These are phyloP conservation scores for Neodiprion virginianus DNA, from an alignment of 1,140 invertebrate genomes.

Conservation along the genomic window DNA sequence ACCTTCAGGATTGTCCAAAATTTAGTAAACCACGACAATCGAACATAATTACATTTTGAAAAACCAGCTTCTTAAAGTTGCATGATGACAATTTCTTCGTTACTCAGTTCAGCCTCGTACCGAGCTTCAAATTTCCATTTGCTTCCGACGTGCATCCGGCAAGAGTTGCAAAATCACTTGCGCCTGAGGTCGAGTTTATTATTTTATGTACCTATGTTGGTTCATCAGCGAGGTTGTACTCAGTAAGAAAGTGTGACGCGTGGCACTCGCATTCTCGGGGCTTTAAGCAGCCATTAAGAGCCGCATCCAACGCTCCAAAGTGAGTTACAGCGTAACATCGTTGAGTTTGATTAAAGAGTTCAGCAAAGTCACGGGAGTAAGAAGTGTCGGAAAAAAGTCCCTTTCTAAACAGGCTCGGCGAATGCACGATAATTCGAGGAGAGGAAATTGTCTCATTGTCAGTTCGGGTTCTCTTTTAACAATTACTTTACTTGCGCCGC, in stretches of 20 bases:
- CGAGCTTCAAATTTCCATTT: background rate
- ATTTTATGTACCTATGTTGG: too few species aligned
- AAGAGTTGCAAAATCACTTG: too few species aligned
- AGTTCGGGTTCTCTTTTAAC: background rate
- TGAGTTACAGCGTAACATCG: background rate
- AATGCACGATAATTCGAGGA: background rate
- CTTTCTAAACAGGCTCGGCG: background rate
- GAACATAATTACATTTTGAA: too few species aligned
- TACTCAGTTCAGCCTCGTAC: background rate
- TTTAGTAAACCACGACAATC: too few species aligned
- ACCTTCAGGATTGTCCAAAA: too few species aligned
- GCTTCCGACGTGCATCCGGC: background rate
- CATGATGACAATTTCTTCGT: too few species aligned
- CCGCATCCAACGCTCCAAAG: background rate
- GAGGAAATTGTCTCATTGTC: background rate
- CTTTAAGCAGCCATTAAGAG: background rate
- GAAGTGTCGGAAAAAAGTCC: background rate
- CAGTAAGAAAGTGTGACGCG: too few species aligned
- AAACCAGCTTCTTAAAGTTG: too few species aligned
- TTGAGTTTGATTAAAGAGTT: background rate
- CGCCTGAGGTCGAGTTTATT: too few species aligned
- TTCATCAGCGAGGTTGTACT: too few species aligned
- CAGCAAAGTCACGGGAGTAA: background rate
- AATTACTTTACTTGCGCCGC: conserved; percentile 2
- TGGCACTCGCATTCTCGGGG: too few species aligned